Evolutionary conservation across 2,797 vertebrate species (phyloP).

Genomic region (Kryptolebias ocellatus): DNA sequence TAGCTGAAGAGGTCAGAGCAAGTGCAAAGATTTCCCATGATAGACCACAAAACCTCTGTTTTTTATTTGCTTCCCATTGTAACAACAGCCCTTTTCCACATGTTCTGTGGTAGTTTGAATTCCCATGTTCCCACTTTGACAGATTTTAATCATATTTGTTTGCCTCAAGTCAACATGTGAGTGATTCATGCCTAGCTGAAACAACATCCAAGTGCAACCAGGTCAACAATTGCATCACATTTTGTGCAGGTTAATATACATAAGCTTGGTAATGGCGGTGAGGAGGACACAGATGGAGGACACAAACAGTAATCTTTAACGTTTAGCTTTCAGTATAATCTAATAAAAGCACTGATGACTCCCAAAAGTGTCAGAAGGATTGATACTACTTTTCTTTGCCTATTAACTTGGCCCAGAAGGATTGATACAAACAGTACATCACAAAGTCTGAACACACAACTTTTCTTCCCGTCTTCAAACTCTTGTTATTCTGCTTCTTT

Average conservation of each 20-base stretch:
- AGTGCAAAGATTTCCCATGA: neutral
- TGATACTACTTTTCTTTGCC: neutral
- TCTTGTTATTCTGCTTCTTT: too few relatives aligned
- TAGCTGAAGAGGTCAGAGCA: too few relatives aligned
- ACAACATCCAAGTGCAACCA: too few relatives aligned
- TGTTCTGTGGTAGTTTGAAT: neutral
- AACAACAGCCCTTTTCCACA: neutral
- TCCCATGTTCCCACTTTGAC: neutral
- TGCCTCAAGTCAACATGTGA: neutral
- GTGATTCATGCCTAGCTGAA: neutral
- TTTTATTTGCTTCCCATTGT: neutral
- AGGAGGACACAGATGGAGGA: too few relatives aligned
- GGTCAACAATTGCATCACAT: too few relatives aligned
- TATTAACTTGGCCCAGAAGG: neutral
- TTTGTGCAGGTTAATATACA: too few relatives aligned
- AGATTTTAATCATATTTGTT: constrained; percentile 1
- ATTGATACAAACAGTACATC: neutral
- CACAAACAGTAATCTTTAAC: too few relatives aligned
- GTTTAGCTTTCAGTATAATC: neutral
- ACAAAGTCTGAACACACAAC: neutral
- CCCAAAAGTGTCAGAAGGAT: too few relatives aligned
- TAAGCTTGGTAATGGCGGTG: too few relatives aligned
- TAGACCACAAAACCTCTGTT: neutral
- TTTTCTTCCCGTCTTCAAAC: too few relatives aligned
- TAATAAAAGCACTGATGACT: neutral